These are phyloP conservation scores for Tetheella fluctuosa DNA, from an alignment of 2,888 invertebrate species.

Conservation along the genomic window DNA sequence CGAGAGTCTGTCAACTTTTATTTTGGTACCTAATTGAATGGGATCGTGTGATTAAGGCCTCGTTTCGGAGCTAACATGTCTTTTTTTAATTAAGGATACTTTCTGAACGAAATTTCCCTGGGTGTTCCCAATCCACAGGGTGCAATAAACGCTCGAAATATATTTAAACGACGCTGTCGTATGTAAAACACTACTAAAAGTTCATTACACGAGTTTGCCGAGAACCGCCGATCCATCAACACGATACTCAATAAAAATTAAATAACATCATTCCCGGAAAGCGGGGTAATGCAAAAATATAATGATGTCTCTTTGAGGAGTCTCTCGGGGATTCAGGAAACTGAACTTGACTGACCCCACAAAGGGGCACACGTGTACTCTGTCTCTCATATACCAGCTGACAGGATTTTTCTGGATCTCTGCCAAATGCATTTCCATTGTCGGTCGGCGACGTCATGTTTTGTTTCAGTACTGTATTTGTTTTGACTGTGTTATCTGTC, in stretches of 20 bases:
- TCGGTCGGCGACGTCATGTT: conserved; percentile 19
- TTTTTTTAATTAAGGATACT: no score
- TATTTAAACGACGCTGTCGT: not conserved
- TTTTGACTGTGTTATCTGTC: conserved; percentile 44
- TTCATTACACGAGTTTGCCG: not conserved
- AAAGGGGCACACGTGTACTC: conserved; percentile 9
- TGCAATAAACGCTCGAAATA: not conserved
- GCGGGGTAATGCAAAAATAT: not conserved
- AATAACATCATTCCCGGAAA: conserved; percentile 19
- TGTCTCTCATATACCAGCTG: not conserved
- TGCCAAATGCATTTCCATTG: conserved; percentile 47
- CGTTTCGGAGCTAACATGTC: not conserved
- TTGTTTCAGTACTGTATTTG: conserved; percentile 20
- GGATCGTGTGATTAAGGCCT: not conserved
- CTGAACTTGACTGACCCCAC: not conserved
- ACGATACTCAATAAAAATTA: not conserved
- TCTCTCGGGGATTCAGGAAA: conserved; percentile 6
- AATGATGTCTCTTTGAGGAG: conserved; percentile 11
- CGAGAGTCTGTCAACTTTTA: not conserved
- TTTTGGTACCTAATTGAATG: not conserved
- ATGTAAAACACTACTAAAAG: not conserved
- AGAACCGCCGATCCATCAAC: not conserved
- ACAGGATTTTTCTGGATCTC: conserved; percentile 24
- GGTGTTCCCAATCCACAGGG: not conserved
- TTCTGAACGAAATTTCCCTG: no score